Evolutionary conservation across 2,797 vertebrate species (phyloP).

Genomic region (Pelodytes ibericus): DNA sequence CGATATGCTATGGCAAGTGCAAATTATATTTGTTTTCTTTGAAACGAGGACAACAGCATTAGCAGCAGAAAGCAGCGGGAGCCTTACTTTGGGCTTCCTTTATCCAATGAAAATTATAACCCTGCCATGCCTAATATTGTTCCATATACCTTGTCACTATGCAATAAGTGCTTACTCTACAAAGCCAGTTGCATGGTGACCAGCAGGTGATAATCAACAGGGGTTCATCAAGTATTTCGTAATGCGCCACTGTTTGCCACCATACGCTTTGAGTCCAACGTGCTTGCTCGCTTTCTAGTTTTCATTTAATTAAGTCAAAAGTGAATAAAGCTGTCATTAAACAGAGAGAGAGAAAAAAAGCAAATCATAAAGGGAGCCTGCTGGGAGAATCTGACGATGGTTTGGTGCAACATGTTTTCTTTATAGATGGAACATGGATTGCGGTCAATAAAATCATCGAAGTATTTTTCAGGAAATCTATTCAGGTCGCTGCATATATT

Average conservation of each 20-base stretch:
- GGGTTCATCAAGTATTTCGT: slow-evolving; percentile 26
- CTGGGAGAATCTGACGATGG: slow-evolving; percentile 4
- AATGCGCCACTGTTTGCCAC: slow-evolving; percentile 38
- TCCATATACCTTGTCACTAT: slow-evolving; percentile 15
- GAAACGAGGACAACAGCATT: slow-evolving; percentile 43
- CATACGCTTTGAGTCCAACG: slow-evolving; percentile 6
- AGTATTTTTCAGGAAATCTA: too few species aligned
- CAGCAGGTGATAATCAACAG: slow-evolving; percentile 40
- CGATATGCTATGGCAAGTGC: slow-evolving; percentile 29
- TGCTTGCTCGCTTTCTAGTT: background rate
- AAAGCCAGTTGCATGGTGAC: slow-evolving; percentile 15
- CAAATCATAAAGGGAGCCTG: slow-evolving; percentile 20
- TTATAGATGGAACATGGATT: too few species aligned
- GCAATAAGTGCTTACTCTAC: slow-evolving; percentile 36
- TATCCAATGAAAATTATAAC: slow-evolving; percentile 37
- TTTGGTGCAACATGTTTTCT: background rate
- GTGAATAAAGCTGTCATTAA: slow-evolving; percentile 49
- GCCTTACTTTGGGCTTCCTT: slow-evolving; percentile 28
- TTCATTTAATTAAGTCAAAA: slow-evolving; percentile 41
- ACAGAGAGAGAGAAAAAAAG: slow-evolving; percentile 24
- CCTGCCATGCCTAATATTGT: slow-evolving; percentile 34
- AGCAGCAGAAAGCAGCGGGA: slow-evolving; percentile 32
- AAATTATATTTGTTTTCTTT: slow-evolving; percentile 51
- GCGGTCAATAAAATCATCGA: too few species aligned
- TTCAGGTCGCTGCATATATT: too few species aligned